phyloP scores from a whole-genome alignment of 2,888 invertebrate genomes.

The Nymphalis polychloros region DNA sequence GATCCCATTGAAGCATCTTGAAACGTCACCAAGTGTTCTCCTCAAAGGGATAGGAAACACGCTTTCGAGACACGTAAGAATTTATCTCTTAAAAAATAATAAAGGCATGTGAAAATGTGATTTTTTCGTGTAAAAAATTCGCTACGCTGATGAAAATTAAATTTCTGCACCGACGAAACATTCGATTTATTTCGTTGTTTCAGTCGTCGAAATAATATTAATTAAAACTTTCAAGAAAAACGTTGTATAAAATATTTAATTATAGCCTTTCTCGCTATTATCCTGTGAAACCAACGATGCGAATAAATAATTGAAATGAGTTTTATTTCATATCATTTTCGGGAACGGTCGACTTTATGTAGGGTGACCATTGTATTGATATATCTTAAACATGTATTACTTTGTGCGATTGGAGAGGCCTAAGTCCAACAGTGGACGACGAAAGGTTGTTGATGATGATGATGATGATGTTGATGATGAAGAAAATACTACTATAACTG shows the following conservation, averaged over 20 bases:
- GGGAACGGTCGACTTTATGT: neutral
- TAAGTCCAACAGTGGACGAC: too few relatives aligned
- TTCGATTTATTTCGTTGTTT: neutral
- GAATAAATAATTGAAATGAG: constrained; percentile 25
- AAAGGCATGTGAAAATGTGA: neutral
- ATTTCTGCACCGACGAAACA: too few relatives aligned
- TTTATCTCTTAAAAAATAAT: constrained; percentile 8
- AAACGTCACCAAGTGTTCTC: constrained; percentile 38
- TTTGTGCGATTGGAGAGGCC: too few relatives aligned
- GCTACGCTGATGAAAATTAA: neutral
- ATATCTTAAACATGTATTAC: neutral
- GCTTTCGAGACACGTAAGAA: constrained; percentile 13
- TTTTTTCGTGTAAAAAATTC: neutral
- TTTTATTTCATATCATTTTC: constrained; percentile 20
- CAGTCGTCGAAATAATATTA: neutral
- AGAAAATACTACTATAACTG: too few relatives aligned
- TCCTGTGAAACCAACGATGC: constrained; percentile 21
- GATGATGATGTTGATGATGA: too few relatives aligned
- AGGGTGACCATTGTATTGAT: neutral
- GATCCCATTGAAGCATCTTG: constrained; percentile 49
- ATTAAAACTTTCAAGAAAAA: constrained; percentile 1
- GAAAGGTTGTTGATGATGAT: too few relatives aligned
- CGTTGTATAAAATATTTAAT: constrained; percentile 17
- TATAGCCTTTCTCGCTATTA: constrained; percentile 19
- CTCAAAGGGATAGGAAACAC: constrained; percentile 36